These are phyloP conservation scores for Zoroaster sp. DNA, from an alignment of 53 echinoderm and acorn worm genomes.

Conservation along the genomic window DNA sequence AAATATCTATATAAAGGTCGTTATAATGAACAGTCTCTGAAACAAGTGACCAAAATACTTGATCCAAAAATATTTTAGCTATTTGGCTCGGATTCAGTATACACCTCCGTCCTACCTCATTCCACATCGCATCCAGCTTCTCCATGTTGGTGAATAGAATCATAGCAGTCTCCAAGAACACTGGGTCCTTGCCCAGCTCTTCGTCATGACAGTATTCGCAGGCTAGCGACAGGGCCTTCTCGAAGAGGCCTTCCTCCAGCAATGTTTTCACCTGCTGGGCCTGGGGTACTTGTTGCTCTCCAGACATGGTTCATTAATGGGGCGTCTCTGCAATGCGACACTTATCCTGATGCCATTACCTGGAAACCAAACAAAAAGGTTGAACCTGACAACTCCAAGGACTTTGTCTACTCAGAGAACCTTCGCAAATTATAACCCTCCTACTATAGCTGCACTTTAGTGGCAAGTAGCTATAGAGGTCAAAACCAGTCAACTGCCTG, in stretches of 20 bases:
- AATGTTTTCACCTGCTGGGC: constrained; percentile 25
- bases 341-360: background rate
- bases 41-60: no score
- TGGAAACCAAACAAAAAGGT: background rate
- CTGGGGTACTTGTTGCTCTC: background rate
- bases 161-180: constrained; percentile 58
- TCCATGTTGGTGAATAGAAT: constrained; percentile 41
- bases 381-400: no score
- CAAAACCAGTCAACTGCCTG: no score
- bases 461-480: no score
- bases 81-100: background rate
- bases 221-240: constrained; percentile 49
- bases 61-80: no score
- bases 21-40: no score
- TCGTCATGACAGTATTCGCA: constrained; percentile 37
- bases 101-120: constrained; percentile 52
- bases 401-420: no score
- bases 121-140: constrained; percentile 55
- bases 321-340: background rate
- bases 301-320: background rate
- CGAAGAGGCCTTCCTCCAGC: constrained; percentile 34
- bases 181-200: constrained; percentile 46
- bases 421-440: no score
- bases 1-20: no score
- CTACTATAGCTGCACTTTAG: no score